These are phyloP conservation scores for Acronicta psi DNA, from an alignment of 2,888 invertebrate species.

Conservation along the genomic window DNA sequence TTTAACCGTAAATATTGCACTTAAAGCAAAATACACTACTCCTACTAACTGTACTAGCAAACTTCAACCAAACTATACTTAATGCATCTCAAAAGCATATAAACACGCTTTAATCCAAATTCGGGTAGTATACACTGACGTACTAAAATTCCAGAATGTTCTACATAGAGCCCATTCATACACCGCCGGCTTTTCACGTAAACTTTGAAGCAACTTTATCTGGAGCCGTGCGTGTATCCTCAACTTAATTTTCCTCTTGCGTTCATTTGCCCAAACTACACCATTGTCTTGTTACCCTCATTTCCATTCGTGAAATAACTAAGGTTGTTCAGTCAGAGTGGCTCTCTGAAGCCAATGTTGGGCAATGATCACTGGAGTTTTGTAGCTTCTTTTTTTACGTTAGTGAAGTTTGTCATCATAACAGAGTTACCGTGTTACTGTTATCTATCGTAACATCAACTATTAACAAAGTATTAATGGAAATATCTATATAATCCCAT, in stretches of 20 bases:
- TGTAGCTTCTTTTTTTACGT: constrained; percentile 10
- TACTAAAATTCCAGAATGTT: constrained; percentile 18
- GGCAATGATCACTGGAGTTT: not conserved
- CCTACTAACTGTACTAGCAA: constrained; percentile 4
- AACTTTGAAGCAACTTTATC: constrained; percentile 53
- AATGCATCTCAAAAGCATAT: constrained; percentile 34
- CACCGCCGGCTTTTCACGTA: constrained; percentile 43
- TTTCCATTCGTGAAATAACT: constrained; percentile 52
- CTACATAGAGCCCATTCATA: constrained; percentile 38
- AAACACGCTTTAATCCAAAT: constrained; percentile 48
- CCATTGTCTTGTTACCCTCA: constrained; percentile 58
- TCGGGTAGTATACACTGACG: constrained; percentile 16
- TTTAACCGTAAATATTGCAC: no score
- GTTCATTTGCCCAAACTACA: constrained; percentile 62
- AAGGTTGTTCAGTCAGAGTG: constrained; percentile 28
- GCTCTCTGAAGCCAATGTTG: constrained; percentile 33
- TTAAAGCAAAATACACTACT: no score
- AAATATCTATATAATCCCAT: no score
- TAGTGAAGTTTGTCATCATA: no score
- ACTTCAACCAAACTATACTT: constrained; percentile 18
- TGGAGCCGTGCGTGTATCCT: constrained; percentile 29
- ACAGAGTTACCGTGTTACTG: no score
- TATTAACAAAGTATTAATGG: no score
- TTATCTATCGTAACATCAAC: no score
- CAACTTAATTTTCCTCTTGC: constrained; percentile 50